Conservation (phyloP, 1,140 invertebrate species). For the Archegozetes longisetosus region DNA sequence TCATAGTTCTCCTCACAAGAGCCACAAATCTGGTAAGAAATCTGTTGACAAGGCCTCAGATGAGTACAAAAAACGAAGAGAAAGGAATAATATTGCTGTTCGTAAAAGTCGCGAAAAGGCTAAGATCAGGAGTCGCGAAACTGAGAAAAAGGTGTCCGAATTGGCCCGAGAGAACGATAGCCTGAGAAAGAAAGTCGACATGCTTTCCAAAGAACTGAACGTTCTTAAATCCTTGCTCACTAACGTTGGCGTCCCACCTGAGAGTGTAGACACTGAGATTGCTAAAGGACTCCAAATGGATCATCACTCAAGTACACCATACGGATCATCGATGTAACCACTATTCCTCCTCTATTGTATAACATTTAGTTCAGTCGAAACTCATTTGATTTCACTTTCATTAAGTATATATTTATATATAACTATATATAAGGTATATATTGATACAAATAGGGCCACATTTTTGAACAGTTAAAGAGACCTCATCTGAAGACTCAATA, state of each 20-base stretch:
- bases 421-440: not conserved
- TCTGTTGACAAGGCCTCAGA: constrained; percentile 69
- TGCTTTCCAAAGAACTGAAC: constrained; percentile 78
- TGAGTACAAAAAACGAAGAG: constrained; percentile 75
- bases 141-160: constrained; percentile 82
- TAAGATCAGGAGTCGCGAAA: constrained; percentile 77
- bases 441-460: not conserved
- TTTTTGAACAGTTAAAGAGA: not conserved
- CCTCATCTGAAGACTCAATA: not conserved
- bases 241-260: constrained; percentile 21
- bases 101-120: constrained; percentile 91
- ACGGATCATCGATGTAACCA: not conserved
- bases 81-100: constrained; percentile 93
- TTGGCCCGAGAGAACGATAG: constrained; percentile 81
- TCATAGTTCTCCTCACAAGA: too few species aligned
- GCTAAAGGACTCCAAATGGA: constrained; percentile 21
- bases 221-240: constrained; percentile 56
- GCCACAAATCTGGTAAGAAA: constrained; percentile 17
- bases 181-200: constrained; percentile 79
- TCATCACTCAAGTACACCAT: not conserved
- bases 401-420: not conserved
- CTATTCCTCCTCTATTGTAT: not conserved
- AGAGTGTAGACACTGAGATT: constrained; percentile 21
- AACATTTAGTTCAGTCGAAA: not conserved
- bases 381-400: not conserved